These are phyloP conservation scores for Pammene fasciana DNA, from an alignment of 2,888 invertebrate species.

Conservation along the genomic window DNA sequence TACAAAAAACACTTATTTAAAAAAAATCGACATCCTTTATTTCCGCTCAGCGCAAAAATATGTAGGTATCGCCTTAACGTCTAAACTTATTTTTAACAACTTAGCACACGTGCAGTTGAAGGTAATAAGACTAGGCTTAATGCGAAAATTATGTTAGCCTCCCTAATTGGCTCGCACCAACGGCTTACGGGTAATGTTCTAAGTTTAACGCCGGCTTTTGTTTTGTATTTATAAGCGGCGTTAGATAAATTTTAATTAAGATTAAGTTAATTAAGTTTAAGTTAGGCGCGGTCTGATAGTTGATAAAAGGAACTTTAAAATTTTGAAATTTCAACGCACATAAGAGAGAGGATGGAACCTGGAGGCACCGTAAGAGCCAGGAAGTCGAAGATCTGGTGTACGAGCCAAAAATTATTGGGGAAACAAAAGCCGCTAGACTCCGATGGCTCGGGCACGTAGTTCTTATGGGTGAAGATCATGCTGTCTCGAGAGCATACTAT, in stretches of 20 bases:
- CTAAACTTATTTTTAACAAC: constrained; percentile 3
- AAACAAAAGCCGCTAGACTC: no score
- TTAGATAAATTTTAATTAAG: constrained; percentile 9
- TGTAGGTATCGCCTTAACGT: neutral
- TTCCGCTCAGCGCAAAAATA: neutral
- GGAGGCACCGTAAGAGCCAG: no score
- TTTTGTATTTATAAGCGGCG: constrained; percentile 16
- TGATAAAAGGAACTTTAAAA: neutral
- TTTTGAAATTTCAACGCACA: no score
- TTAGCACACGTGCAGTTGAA: constrained; percentile 19
- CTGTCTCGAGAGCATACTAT: no score
- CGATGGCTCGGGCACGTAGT: no score
- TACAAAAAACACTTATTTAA: no score
- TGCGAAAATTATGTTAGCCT: constrained; percentile 44
- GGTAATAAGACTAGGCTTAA: constrained; percentile 37
- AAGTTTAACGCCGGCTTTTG: constrained; percentile 4
- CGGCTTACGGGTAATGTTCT: constrained; percentile 34
- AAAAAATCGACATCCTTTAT: no score
- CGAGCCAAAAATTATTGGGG: no score
- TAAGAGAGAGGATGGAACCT: no score
- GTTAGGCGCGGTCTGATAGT: neutral
- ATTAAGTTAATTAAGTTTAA: constrained; percentile 9
- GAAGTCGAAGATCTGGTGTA: no score
- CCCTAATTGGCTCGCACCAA: constrained; percentile 40
- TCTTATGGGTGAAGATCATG: no score